Evolutionary conservation across 2,888 invertebrate genomes (phyloP).

Genomic region (Calliopum simillimum): DNA sequence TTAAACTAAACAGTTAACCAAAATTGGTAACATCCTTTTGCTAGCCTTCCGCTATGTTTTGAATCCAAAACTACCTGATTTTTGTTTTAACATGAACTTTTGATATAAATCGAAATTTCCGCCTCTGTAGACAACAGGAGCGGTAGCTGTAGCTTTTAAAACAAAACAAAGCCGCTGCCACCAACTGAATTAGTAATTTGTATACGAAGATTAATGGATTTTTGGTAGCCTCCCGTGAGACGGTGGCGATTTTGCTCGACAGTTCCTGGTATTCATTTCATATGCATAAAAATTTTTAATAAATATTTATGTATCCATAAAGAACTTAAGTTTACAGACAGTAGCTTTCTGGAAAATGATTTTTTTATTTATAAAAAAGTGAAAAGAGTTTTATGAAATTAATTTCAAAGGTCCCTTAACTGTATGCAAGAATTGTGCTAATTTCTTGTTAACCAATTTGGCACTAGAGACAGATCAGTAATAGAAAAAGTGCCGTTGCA

Average conservation of each 20-base stretch:
- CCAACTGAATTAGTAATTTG: constrained; percentile 18
- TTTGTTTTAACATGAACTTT: background rate
- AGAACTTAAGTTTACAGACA: background rate
- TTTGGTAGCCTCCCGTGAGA: constrained; percentile 20
- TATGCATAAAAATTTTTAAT: constrained; percentile 28
- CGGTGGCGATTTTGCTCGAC: constrained; percentile 13
- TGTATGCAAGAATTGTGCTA: too few species aligned
- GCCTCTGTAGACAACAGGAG: constrained; percentile 8
- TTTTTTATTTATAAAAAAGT: too few species aligned
- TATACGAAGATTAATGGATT: constrained; percentile 30
- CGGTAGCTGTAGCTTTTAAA: too few species aligned
- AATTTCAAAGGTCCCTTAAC: too few species aligned
- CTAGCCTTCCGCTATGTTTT: background rate
- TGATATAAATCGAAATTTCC: constrained; percentile 17
- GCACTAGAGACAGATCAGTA: too few species aligned
- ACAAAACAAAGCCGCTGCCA: constrained; percentile 13
- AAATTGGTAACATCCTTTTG: constrained; percentile 3
- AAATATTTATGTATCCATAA: background rate
- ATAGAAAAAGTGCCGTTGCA: too few species aligned
- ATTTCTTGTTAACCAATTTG: too few species aligned
- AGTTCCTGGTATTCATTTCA: constrained; percentile 45
- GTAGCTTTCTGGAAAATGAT: background rate
- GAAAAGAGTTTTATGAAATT: too few species aligned
- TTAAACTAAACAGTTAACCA: constrained; percentile 23
- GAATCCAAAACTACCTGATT: constrained; percentile 10